phyloP scores from a whole-genome alignment of 2,113 vertebrate species.

The Terrapene triunguis region DNA sequence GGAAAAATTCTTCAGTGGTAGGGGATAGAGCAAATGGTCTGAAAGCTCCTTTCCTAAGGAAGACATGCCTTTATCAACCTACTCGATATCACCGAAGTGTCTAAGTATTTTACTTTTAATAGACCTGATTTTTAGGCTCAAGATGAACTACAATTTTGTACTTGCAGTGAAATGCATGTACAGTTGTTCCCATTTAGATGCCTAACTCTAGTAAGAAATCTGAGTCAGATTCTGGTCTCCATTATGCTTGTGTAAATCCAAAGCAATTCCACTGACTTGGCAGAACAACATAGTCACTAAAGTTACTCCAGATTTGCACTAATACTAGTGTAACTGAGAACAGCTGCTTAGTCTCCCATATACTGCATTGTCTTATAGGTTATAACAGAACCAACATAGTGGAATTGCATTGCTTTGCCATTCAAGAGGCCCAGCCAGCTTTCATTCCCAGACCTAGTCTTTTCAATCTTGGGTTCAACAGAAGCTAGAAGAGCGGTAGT shows the following conservation, averaged over 20 bases:
- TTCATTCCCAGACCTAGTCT: neutral
- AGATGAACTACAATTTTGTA: neutral
- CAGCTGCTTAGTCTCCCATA: neutral
- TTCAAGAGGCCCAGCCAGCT: neutral
- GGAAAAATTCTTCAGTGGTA: neutral
- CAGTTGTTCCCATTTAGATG: neutral
- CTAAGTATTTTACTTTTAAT: neutral
- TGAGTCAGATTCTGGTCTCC: neutral
- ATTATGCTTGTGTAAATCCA: neutral
- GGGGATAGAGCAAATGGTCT: neutral
- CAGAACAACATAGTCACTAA: neutral
- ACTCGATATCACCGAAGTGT: neutral
- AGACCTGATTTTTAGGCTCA: neutral
- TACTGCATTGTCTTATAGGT: neutral
- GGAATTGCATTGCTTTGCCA: neutral
- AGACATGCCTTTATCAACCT: neutral
- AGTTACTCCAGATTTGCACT: neutral
- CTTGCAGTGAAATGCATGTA: neutral
- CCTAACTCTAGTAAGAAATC: neutral
- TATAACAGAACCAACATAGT: neutral
- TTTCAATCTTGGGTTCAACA: neutral
- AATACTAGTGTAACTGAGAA: neutral
- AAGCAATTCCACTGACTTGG: neutral
- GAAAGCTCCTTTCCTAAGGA: neutral
- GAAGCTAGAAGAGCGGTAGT: neutral